Evolutionary conservation across 1,140 invertebrate genomes (phyloP).

Genomic region (Teleopsis dalmanni): DNA sequence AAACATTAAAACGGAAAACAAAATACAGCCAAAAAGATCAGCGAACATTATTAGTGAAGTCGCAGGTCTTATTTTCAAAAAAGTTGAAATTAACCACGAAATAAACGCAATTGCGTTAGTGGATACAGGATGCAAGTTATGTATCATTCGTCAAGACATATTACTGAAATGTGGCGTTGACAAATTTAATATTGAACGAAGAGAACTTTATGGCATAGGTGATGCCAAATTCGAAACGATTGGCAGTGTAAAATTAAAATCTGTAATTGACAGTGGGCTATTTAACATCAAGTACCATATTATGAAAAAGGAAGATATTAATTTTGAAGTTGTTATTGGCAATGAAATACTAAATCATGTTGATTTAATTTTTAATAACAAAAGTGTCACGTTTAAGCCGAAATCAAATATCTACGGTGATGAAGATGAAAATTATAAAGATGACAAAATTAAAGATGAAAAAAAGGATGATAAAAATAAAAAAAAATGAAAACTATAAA

Average conservation of each 20-base stretch:
- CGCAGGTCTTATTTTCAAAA: neutral
- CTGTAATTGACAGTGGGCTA: neutral
- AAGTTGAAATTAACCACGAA: neutral
- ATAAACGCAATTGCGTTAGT: neutral
- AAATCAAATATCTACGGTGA: neutral
- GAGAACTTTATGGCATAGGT: neutral
- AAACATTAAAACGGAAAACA: neutral
- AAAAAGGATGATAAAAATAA: too few relatives aligned
- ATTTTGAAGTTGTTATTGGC: neutral
- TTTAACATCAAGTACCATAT: neutral
- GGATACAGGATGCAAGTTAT: neutral
- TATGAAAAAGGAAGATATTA: neutral
- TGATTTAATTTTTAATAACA: neutral
- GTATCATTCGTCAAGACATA: neutral
- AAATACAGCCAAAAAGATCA: neutral
- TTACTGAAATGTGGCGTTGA: neutral
- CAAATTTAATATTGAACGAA: neutral
- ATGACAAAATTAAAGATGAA: too few relatives aligned
- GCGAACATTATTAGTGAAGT: neutral
- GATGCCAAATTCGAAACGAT: neutral
- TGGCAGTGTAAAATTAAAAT: neutral
- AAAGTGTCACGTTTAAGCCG: neutral
- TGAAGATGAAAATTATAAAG: too few relatives aligned
- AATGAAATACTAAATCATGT: neutral
- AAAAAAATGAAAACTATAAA: too few relatives aligned